Percentiles rank a stretch among this genome's conserved stretches.
These are phyloP conservation scores for Ethmia dodecea DNA, from an alignment of 2,888 invertebrate species.

Conservation along the genomic window DNA sequence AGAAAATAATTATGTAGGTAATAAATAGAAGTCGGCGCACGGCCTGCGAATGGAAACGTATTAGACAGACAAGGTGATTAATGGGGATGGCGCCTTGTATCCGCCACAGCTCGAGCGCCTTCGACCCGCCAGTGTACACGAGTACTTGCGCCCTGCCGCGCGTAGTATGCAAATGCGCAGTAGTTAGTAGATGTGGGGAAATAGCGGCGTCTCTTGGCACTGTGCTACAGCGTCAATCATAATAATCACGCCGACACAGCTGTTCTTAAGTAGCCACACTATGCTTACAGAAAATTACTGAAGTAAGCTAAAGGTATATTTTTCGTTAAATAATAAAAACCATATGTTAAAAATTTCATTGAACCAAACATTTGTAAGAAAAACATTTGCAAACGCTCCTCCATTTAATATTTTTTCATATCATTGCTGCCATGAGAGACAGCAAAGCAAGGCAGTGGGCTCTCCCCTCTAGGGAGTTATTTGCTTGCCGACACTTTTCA, in stretches of 20 bases:
- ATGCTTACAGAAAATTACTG: constrained; percentile 15
- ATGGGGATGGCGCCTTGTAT: constrained; percentile 52
- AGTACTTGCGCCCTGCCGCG: constrained; percentile 16
- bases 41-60: constrained; percentile 68
- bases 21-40: constrained; percentile 62
- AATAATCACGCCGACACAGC: constrained; percentile 47
- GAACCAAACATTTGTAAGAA: constrained; percentile 14
- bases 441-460: constrained; percentile 73
- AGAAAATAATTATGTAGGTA: constrained; percentile 66
- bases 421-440: constrained; percentile 50
- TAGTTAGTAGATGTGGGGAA: constrained; percentile 53
- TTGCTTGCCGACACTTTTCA: constrained; percentile 77
- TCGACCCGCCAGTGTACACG: constrained; percentile 14
- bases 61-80: constrained; percentile 73
- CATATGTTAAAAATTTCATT: constrained; percentile 7
- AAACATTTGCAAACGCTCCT: constrained; percentile 25
- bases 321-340: too few relatives aligned
- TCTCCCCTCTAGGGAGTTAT: constrained; percentile 74
- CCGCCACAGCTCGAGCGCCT: constrained; percentile 31
- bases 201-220: constrained; percentile 55
- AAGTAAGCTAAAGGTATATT: not conserved
- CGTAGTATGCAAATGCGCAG: constrained; percentile 63
- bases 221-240: constrained; percentile 55
- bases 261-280: constrained; percentile 29
- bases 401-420: constrained; percentile 61